Evolutionary conservation across 92 coral and sea anemone genomes (phyloP).

Genomic region (Desmophyllum pertusum): DNA sequence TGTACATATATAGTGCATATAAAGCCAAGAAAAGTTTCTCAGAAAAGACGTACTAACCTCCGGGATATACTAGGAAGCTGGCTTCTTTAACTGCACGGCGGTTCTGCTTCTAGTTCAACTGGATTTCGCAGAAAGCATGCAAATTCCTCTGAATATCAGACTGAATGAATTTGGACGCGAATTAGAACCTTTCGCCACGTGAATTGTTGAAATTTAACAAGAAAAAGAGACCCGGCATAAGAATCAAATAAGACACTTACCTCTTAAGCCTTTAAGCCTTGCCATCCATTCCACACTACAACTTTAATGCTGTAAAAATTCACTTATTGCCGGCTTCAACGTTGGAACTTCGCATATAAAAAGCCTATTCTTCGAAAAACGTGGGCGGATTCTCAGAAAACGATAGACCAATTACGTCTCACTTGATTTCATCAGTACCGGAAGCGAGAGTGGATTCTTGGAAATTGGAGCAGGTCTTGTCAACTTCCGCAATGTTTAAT

Average conservation of each 20-base stretch:
- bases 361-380: neutral
- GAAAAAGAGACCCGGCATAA: no score
- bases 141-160: neutral
- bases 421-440: no score
- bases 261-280: neutral
- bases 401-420: conserved; percentile 9
- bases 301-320: neutral
- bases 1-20: no score
- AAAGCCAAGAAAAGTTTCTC: neutral
- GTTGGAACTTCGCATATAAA: neutral
- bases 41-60: neutral
- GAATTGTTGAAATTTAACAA: neutral
- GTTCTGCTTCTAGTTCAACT: neutral
- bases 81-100: neutral
- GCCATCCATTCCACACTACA: neutral
- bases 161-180: neutral
- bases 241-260: neutral
- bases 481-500: neutral
- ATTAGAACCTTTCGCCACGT: neutral
- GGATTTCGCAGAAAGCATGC: neutral
- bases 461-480: neutral
- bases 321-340: neutral
- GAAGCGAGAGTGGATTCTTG: conserved; percentile 1
- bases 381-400: conserved; percentile 9
- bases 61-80: neutral